Conservation (phyloP, 2,888 invertebrate genomes). For the Vandiemenella viatica region DNA sequence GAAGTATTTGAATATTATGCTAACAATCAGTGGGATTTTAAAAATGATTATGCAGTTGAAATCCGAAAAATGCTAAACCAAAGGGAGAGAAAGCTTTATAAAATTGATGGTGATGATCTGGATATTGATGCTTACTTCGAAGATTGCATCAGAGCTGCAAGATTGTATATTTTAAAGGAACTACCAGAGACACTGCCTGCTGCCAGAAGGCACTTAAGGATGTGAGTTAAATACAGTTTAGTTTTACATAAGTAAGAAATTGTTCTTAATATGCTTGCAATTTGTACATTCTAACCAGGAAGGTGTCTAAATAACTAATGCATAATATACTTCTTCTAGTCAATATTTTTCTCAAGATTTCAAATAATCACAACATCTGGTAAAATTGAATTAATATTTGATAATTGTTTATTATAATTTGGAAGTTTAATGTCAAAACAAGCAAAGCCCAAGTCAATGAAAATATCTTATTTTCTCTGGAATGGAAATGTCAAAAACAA, state of each 20-base stretch:
- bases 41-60: slow-evolving; percentile 46
- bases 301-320: no score
- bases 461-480: no score
- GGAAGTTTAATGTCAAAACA: no score
- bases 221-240: slow-evolving; percentile 40
- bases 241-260: no score
- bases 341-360: no score
- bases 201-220: slow-evolving; percentile 60
- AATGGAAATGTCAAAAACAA: no score
- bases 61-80: slow-evolving; percentile 45
- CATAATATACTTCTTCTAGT: no score
- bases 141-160: slow-evolving; percentile 62
- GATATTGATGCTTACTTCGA: slow-evolving; percentile 70
- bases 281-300: slow-evolving; percentile 12
- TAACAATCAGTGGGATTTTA: slow-evolving; percentile 81
- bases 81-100: slow-evolving; percentile 36
- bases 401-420: no score
- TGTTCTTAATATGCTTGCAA: neutral
- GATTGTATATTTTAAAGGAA: slow-evolving; percentile 70
- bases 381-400: no score
- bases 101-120: slow-evolving; percentile 52
- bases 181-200: slow-evolving; percentile 63
- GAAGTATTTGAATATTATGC: slow-evolving; percentile 86
- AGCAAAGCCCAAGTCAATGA: no score
- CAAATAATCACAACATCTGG: no score